Evolutionary conservation across 2,888 invertebrate genomes (phyloP), one percentile per base, ranked within the genome.

Genomic region (Gymnoscelis rufifasciata): DNA sequence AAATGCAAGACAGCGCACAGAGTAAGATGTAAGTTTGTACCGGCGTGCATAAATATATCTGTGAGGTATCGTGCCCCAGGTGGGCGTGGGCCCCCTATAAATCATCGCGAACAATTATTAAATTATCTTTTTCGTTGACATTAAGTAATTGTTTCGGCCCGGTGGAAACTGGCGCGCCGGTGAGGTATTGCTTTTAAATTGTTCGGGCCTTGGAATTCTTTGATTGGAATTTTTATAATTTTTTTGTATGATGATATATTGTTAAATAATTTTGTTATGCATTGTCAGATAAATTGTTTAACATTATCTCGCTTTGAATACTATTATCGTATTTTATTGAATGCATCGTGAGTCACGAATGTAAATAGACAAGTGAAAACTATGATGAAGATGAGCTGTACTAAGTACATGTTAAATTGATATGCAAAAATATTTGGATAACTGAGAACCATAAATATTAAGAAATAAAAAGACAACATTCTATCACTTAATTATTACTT

Each of bases 121-220:
- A 87, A 87, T 87, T 87, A 87, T 87, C 79, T 86, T 84, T 83
- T 83, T 81, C 74, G 83, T 79, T 83, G 88, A 87, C 86, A 81
- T 86, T 87, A 88, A 88, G 88, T 88, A 87, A 88, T 88, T 88
- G 88, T 87, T 84, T 81, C 64, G 64, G 67, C 69, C 63, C 51
- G 74, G 64, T 70, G 78, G 74, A 75, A 75, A 71, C 78, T 67
- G 69, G 78, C 73, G 73, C 71, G 69, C 71, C 69, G 57, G 74
- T 80, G 78, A 82, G 70, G 58, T 74, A 83, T 78, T 59, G 67
- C 61, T 73, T 77, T 77, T 71, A 74, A 79, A 78, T 77, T 71
- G 73, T 70, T 73, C 64, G 63, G 61, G 62, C 56, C 56, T 57
- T 66, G 54, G 64, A 72, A 83, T 81, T 76, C 74, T 70, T 74